phyloP scores from a whole-genome alignment of 2,113 vertebrate genomes.

The Cyphomyrus plagiostoma region DNA sequence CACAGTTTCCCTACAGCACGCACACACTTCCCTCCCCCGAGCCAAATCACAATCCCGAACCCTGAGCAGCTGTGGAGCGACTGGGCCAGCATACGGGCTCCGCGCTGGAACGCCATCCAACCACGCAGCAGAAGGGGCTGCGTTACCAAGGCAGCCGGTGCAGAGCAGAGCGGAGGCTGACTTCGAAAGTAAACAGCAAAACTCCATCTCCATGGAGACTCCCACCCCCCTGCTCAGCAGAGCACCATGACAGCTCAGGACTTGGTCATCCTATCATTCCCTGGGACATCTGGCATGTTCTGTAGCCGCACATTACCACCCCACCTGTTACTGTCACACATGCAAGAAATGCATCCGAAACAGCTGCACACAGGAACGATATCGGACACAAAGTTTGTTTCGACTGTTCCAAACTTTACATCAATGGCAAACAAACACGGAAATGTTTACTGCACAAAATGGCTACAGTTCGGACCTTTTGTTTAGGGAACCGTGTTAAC shows the following conservation, averaged over 20 bases:
- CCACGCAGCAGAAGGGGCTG: background rate
- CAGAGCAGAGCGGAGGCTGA: background rate
- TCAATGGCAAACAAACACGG: background rate
- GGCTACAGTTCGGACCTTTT: background rate
- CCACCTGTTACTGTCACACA: background rate
- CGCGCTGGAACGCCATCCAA: background rate
- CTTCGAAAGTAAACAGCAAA: constrained; percentile 1
- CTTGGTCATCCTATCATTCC: too few species aligned
- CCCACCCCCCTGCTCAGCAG: background rate
- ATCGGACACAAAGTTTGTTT: background rate
- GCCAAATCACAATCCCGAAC: background rate
- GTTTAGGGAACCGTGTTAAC: background rate
- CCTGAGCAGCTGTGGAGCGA: constrained; percentile 25
- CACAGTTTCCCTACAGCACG: background rate
- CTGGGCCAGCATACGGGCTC: constrained; percentile 5
- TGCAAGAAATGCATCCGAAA: background rate
- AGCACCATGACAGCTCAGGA: background rate
- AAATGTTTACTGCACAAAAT: background rate
- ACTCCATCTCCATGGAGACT: background rate
- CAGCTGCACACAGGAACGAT: background rate
- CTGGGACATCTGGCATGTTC: background rate
- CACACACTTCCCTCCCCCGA: background rate
- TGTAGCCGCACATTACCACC: too few species aligned
- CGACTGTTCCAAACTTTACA: background rate
- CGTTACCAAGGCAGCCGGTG: background rate